phyloP scores from a whole-genome alignment of 2,113 vertebrate species.

The Corythaeola cristata region DNA sequence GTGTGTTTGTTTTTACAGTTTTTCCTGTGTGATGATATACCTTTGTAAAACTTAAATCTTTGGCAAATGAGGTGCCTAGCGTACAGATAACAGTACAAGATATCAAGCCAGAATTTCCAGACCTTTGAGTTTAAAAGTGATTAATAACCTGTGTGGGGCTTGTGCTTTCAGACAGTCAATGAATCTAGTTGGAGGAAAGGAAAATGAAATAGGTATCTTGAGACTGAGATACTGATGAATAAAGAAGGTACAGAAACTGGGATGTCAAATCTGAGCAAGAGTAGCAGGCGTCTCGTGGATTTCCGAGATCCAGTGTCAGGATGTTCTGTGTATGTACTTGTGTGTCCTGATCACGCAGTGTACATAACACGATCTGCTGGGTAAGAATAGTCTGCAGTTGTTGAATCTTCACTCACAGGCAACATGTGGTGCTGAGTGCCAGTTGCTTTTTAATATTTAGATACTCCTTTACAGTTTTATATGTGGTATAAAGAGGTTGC shows the following conservation, averaged over 20 bases:
- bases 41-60: not conserved
- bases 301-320: not conserved
- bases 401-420: not conserved
- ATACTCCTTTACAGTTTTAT: not conserved
- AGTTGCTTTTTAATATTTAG: not conserved
- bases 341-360: not conserved
- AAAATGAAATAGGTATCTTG: not conserved
- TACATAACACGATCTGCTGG: slow-evolving; percentile 20
- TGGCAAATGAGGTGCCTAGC: not conserved
- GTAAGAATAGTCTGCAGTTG: slow-evolving; percentile 58
- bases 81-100: not conserved
- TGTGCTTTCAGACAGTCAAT: not conserved
- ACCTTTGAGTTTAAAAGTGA: not conserved
- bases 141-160: not conserved
- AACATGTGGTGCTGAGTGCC: slow-evolving; percentile 22
- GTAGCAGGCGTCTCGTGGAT: not conserved
- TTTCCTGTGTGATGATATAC: not conserved
- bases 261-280: not conserved
- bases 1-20: not conserved
- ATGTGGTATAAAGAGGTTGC: not conserved
- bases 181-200: not conserved
- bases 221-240: not conserved
- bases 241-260: not conserved
- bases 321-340: not conserved
- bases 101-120: not conserved